phyloP scores from a whole-genome alignment of 2,888 invertebrate genomes.

The Capitulum mitella region DNA sequence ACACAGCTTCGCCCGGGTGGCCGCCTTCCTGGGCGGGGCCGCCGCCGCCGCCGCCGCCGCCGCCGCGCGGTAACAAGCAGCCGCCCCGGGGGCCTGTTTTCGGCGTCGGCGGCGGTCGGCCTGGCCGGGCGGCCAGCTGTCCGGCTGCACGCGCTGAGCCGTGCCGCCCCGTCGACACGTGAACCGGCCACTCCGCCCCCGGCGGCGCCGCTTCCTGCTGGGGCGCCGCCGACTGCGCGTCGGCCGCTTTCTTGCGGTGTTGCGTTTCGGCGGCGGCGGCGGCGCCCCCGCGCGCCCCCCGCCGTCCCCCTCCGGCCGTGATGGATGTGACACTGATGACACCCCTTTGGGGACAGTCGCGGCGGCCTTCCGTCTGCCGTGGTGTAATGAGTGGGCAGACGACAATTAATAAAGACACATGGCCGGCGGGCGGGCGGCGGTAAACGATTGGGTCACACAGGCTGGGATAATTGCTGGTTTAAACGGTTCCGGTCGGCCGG shows the following conservation, averaged over 20 bases:
- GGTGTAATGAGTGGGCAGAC: conserved; percentile 2
- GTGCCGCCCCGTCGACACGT: neutral
- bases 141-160: neutral
- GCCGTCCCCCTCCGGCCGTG: neutral
- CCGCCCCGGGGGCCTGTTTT: too few species aligned
- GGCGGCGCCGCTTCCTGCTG: neutral
- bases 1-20: too few species aligned
- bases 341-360: neutral
- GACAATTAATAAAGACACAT: conserved; percentile 23
- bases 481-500: neutral
- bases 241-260: conserved; percentile 18
- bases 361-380: neutral
- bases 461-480: neutral
- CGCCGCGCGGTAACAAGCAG: too few species aligned
- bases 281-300: neutral
- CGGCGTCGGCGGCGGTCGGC: too few species aligned
- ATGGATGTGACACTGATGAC: conserved; percentile 17
- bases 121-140: neutral
- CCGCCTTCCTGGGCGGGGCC: too few species aligned
- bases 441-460: neutral
- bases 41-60: too few species aligned
- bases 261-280: neutral
- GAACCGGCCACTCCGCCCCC: neutral
- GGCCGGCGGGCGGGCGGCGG: neutral
- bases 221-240: neutral